Base-by-base conservation (phyloP, 2,888 invertebrate genomes). In the Calephelis perditalis region DNA sequence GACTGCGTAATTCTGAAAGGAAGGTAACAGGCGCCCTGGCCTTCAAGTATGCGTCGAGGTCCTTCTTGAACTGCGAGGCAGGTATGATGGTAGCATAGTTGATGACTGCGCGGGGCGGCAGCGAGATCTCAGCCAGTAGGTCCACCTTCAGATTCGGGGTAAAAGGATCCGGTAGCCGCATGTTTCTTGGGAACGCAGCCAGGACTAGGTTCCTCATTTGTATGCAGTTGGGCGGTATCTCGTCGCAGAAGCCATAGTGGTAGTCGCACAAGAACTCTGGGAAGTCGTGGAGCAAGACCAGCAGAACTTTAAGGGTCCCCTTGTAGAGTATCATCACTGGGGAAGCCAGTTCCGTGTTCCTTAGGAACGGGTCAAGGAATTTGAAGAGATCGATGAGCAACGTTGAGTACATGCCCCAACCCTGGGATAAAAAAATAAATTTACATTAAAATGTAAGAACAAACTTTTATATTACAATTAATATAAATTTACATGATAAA, bases 261-360 rank as follows among this genome's bases (percentile, higher is more conserved):
- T 99, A 99, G 81, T 99, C 99, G 84, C 99, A 99, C 58, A 99
- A 92, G 83, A 99, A 98, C 87, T 99, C 99, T 0, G 99, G 99
- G 83, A 99, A 99, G 82, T 99, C 99, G 79, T 99, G 99, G 10
- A 99, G 92, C 43, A 99, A 90, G 0, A 99, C 98, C 47, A 99
- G 91, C 58, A 99, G 91, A 8, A 99, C 98, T 66, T 99, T 94
- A 56, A 99, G 90, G 0, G 98, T 98, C 71, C 98, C 99, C 87
- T 98, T 98, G 91, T 99, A 99, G 36, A 99, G 91, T 73, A 96
- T 92, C 75, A 97, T 96, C 6, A 99, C 97, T 0, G 99, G 97
- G 71, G 98, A 96, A 5, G 98, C 97, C 40, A 99, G 92, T 77
- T 99, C 98, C 0, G 99, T 98, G 86, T 99, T 99, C 61, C 99